Evolutionary conservation across 2,888 invertebrate genomes (phyloP).

Genomic region (Abrostola triplasia): DNA sequence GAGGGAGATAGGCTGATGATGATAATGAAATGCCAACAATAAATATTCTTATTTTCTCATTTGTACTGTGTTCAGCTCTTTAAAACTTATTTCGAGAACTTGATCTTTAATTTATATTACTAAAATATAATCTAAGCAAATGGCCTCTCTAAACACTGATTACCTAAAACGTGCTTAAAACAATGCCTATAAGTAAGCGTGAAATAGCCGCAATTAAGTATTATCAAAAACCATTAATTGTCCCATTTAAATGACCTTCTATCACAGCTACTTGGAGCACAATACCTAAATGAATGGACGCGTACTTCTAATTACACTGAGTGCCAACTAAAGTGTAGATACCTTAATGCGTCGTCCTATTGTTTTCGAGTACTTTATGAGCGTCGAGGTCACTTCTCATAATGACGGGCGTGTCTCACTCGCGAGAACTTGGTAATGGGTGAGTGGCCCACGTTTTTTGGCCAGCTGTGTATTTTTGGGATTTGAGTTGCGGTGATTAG

Average conservation of each 20-base stretch:
- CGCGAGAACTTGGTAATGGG: constrained; percentile 22
- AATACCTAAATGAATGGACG: constrained; percentile 18
- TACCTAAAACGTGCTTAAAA: no score
- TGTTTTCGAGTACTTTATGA: constrained; percentile 27
- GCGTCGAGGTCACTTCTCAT: constrained; percentile 22
- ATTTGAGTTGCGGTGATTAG: neutral
- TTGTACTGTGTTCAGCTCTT: no score
- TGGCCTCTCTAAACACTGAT: no score
- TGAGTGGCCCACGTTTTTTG: constrained; percentile 13
- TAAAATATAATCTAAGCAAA: no score
- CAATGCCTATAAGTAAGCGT: neutral
- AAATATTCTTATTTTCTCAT: no score
- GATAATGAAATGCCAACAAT: no score
- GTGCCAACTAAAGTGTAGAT: constrained; percentile 33
- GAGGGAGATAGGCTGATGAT: no score
- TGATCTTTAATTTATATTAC: no score
- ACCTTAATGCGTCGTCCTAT: constrained; percentile 21
- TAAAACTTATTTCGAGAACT: no score
- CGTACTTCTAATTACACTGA: constrained; percentile 23
- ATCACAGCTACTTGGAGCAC: constrained; percentile 7
- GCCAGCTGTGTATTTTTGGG: constrained; percentile 5
- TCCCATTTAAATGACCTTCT: constrained; percentile 8
- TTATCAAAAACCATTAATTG: constrained; percentile 6
- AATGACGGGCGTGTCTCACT: constrained; percentile 19
- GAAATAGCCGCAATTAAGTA: neutral